Evolutionary conservation across 2,797 vertebrate genomes (phyloP), one percentile per base, ranked within the genome.

Genomic region (Eulemur mongoz): DNA sequence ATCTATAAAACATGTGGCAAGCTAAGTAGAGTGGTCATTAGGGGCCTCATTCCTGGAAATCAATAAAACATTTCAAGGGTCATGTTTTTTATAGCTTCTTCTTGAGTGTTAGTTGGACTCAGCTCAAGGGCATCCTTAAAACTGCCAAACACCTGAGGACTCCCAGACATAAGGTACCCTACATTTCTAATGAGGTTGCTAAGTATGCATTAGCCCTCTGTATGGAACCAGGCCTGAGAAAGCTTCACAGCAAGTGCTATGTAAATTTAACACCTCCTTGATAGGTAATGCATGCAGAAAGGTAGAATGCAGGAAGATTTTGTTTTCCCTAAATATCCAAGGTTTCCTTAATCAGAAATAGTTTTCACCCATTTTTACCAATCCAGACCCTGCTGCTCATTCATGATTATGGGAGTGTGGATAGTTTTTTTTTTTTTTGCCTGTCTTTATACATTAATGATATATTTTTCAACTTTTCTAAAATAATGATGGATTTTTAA

Each of bases 41-140:
- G 96, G 93, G 95, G 45, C 80, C 95, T 97, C n/a, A n/a, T 98
- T 98, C 96, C 96, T 96, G 95, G 97, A 97, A 98, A 97, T 97
- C 97, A 95, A 96, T 98, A 96, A 91, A 97, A 89, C 91, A 96
- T 94, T 96, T 96, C 93, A 93, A 83, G 89, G 94, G 87, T 87
- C 94, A 93, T 94, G 89, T 97, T 96, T 96, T 96, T 97, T 95
- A 91, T 94, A 84, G 89, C 91, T 91, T 96, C 81, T 95, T 88
- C 92, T 94, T 87, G 45, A 70, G 52, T 84, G 88, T 40, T 83
- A 73, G 40, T 88, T 97, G 96, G 95, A 95, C 35, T 87, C 27
- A 1, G 15, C 73, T 95, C 94, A 96, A 93, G 93, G 80, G 82
- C 72, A 91, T 91, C 61, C 86, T 93, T 91, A 95, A 92, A 96